phyloP scores from a whole-genome alignment of 2,113 vertebrate genomes.

The Archocentrus centrarchus region DNA sequence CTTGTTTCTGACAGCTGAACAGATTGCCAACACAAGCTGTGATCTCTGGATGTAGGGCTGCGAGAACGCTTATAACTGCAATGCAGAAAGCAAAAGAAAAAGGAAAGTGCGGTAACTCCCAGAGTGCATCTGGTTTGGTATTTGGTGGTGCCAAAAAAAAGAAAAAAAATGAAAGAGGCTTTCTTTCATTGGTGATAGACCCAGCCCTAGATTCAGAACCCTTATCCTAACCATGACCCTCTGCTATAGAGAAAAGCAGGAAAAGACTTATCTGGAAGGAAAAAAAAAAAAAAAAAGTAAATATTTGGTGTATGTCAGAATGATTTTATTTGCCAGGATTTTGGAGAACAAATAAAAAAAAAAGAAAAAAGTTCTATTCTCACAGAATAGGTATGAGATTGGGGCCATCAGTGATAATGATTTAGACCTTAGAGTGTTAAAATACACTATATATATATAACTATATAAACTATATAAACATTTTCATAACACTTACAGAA shows the following conservation, averaged over 20 bases:
- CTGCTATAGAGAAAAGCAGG: neutral
- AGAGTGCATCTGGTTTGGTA: neutral
- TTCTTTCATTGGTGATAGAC: neutral
- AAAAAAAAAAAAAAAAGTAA: no score
- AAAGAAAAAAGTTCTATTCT: no score
- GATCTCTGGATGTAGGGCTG: conserved; percentile 10
- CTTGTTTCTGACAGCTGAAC: conserved; percentile 24
- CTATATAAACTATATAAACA: no score
- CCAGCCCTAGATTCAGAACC: neutral
- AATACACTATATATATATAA: no score
- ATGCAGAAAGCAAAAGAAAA: neutral
- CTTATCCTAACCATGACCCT: neutral
- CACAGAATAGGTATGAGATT: no score
- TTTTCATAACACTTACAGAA: no score
- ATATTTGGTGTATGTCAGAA: no score
- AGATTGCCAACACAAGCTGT: conserved; percentile 51
- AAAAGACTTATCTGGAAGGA: no score
- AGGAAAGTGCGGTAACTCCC: neutral
- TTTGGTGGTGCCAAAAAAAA: neutral
- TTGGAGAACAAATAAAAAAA: no score
- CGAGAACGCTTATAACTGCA: neutral
- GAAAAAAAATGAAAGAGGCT: neutral
- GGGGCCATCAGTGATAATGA: no score
- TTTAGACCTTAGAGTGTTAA: no score
- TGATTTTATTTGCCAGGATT: no score